Base-by-base conservation (phyloP, 92 coral and sea anemone genomes). In the Porites cylindrica region DNA sequence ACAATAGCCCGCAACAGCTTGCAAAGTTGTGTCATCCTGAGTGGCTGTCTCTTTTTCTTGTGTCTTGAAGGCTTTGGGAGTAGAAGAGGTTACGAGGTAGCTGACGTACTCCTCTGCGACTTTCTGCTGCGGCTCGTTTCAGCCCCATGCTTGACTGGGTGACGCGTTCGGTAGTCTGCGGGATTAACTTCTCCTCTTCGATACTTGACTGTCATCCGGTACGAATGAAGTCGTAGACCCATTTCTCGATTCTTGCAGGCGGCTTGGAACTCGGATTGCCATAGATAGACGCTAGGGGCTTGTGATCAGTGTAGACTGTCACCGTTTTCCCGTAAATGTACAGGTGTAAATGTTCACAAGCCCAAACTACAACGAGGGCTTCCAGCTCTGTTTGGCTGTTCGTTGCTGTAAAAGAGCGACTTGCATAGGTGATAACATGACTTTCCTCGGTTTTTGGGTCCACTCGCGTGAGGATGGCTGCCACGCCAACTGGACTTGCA, bases 51-150 rank as follows among this genome's bases (percentile, higher is more conserved):
- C 88, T 38, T 81, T 85, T 19, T 89, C 92, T 63, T 87, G 84
- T 8, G 51, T 38, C 68, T 71, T 83, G 65, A 90, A 82, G 8
- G 91, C 88, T 75, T 86, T 90, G 18, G 88, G 92, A 3, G 93
- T 26, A 26, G 29, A 26, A 26, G 29, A 26, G 29, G 29, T 26
- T 26, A 26, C 29, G 29, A 26, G 29, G 87, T 74, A 90, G 66
- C 88, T 78, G 60, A 90, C 68, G 47, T 72, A 93, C 70, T 93
- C 93, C 85, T 93, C 92, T 47, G 88, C 91, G 24, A 89, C 84
- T 58, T 90, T 90, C 85, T 93, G 81, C 82, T 90, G 79, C 69
- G 82, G 63, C 72, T 79, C 12, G 95, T 47, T 69, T 20, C 13
- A 32, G 83, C 75, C 52, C 86, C 69, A 56, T 73, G 19, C 82